Conservation (phyloP, 2,113 vertebrate species). For the Phoenicopterus ruber region DNA sequence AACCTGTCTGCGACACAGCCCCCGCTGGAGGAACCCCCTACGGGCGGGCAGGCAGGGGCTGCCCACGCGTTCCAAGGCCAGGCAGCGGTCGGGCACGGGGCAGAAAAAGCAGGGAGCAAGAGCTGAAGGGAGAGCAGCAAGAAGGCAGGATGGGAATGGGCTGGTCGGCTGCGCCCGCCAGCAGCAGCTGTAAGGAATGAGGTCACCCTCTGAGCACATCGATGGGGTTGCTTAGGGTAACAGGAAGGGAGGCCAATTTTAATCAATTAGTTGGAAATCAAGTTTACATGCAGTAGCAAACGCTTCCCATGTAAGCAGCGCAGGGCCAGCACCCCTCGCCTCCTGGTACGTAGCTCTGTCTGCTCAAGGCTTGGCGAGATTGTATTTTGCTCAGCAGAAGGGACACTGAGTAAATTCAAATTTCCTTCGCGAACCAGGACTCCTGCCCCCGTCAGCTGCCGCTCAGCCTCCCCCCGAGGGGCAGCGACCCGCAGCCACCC, state of each 20-base stretch:
- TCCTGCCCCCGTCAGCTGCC: background rate
- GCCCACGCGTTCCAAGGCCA: background rate
- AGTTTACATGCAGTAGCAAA: background rate
- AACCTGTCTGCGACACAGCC: accelerated
- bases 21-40: accelerated
- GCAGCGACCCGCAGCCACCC: background rate
- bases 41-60: background rate
- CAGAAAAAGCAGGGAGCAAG: background rate
- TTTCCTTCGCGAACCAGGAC: background rate
- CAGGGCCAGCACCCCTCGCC: accelerated
- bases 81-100: accelerated
- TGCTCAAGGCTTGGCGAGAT: background rate
- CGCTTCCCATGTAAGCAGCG: accelerated
- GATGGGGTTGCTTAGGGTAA: background rate
- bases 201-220: constrained; percentile 19
- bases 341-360: background rate
- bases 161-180: background rate
- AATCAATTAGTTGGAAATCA: background rate
- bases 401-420: background rate
- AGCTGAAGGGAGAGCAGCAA: background rate
- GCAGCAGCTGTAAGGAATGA: background rate
- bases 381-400: background rate
- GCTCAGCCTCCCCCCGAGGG: background rate
- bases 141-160: background rate
- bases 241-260: background rate